phyloP scores from a whole-genome alignment of 2,888 invertebrate species.

The Sthenelais limicola region DNA sequence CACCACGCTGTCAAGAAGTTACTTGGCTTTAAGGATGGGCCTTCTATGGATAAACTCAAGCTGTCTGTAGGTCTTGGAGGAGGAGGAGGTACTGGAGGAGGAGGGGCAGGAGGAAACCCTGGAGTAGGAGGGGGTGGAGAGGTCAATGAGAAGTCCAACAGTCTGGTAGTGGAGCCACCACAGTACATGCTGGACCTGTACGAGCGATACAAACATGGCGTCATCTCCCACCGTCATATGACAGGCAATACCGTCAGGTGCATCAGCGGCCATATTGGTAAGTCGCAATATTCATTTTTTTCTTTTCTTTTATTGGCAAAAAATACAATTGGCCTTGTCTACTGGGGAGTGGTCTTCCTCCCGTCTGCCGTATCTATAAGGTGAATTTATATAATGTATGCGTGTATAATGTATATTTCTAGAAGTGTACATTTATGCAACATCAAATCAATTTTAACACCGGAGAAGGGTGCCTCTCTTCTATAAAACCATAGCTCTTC shows the following conservation, averaged over 20 bases:
- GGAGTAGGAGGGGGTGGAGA: background rate
- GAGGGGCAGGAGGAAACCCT: background rate
- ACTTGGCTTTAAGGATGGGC: slow-evolving; percentile 28
- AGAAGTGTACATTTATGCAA: no score
- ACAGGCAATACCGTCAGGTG: slow-evolving; percentile 40
- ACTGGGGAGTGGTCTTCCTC: no score
- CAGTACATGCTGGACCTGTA: slow-evolving; percentile 66
- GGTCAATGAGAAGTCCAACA: slow-evolving; percentile 12
- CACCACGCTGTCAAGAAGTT: slow-evolving; percentile 38
- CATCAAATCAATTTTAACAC: no score
- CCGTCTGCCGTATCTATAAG: no score
- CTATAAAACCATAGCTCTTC: no score
- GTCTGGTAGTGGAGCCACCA: slow-evolving; percentile 50
- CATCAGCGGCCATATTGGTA: slow-evolving; percentile 38
- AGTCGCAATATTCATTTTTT: slow-evolving; percentile 9
- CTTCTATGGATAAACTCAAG: no score
- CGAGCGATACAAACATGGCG: slow-evolving; percentile 55
- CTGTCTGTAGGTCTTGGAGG: no score
- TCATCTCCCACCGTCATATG: slow-evolving; percentile 21
- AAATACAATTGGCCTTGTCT: no score
- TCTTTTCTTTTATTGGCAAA: no score
- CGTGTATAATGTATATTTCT: no score
- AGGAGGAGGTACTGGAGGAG: slow-evolving; percentile 11
- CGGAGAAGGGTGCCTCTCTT: no score
- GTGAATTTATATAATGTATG: no score